Conservation (phyloP, 2,888 invertebrate species). For the Atherix ibis region DNA sequence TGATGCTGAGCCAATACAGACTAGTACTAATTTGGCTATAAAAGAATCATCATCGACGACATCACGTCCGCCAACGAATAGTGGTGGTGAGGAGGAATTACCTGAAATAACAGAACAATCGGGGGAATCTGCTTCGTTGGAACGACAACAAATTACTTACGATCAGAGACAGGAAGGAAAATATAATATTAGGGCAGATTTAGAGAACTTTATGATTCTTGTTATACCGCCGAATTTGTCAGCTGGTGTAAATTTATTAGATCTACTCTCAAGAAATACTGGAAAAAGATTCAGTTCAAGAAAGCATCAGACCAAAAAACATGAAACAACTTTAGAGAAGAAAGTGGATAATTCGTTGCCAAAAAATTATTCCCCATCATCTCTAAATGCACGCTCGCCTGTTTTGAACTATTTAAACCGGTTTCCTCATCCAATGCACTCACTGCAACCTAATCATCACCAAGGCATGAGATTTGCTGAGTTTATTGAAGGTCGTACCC, state of each 20-base stretch:
- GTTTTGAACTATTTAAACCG: no score
- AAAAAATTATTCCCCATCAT: background rate
- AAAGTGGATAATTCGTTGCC: background rate
- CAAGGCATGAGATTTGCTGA: constrained; percentile 18
- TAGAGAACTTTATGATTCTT: constrained; percentile 57
- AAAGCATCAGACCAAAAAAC: constrained; percentile 12
- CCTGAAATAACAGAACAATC: no score
- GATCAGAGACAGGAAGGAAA: constrained; percentile 66
- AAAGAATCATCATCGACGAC: no score
- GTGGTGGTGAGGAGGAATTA: no score
- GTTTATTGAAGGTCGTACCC: constrained; percentile 51
- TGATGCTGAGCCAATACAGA: no score
- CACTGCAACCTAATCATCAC: background rate
- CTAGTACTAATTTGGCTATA: no score
- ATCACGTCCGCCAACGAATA: no score
- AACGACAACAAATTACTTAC: constrained; percentile 21
- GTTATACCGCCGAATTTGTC: constrained; percentile 38
- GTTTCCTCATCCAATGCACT: no score
- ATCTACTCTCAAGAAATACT: constrained; percentile 22
- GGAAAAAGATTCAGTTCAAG: constrained; percentile 16
- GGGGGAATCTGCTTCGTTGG: no score
- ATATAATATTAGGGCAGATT: constrained; percentile 52
- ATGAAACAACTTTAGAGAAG: constrained; percentile 6
- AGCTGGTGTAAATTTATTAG: constrained; percentile 21
- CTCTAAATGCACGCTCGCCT: background rate